Base-by-base conservation (phyloP, 2,888 invertebrate genomes). In the Crioceris asparagi region DNA sequence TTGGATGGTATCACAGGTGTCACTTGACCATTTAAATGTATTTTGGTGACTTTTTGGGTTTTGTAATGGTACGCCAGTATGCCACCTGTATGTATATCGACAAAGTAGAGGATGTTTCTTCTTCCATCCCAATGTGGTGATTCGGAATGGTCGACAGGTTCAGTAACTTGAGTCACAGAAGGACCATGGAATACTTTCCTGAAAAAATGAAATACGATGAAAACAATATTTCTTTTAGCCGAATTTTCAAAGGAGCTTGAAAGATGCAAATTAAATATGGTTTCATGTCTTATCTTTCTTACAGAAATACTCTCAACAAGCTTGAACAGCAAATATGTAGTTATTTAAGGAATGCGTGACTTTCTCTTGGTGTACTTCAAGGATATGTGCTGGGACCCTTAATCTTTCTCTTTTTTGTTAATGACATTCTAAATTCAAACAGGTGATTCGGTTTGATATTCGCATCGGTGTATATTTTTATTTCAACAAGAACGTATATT, bases 51-150 rank as follows among this genome's bases (percentile, higher is more conserved):
- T 35, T 49, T 42, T 18, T 49, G 41, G 6, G 45, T 52, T 16
- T 43, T 42, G 35, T 48, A 52, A 34, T 57, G 48, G 43, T 57
- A 57, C 12, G 50, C 53, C 18, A 49, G 38, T 4, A 59, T 39
- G 29, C 46, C 45, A 1, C 59, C 57, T 8, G 42, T 29, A 23
- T 54, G 56, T 14, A 57, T 55, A 38, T 59, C 52, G 1, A 58
- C 57, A 38, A 46, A 58, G 39, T 54, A 56, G 6, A 58, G 43
- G 16, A 54, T 45, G 32, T 50, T 50, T 26, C 49, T 52, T 31
- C 55, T 37, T 3, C 36, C 36, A 34, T 57, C 57, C 58, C 58
- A 58, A 16, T 47, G 44, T 3, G 58, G 57, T 4, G 49, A 51
- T 44, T 57, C 58, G 5, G 49, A 48, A 37, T 57, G 57, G 26